Evolutionary conservation across 1,140 invertebrate genomes (phyloP), one percentile per base, ranked within the genome.

Genomic region (Diachasma alloeum): DNA sequence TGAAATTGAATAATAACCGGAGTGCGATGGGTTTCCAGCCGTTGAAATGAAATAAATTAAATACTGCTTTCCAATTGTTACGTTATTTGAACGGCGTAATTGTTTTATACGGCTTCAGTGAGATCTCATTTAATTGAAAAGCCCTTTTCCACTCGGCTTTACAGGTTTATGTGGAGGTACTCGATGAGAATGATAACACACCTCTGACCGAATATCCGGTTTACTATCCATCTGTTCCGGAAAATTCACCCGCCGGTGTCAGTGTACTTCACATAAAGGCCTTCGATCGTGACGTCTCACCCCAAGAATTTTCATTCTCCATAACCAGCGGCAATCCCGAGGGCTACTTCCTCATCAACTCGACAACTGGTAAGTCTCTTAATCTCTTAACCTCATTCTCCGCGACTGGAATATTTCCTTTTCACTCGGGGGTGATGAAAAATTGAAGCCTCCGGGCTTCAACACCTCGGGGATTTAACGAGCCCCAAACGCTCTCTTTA

Each of bases 121-220:
- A 37, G 36, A 15, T 48, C 48, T 53, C 48, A n/a, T 53, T 53
- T 53, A 53, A 53, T 42, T 42, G 39, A 42, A 42, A 42, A 42
- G 9, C 10, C 24, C n/a, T 26, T 72, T 67, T 17, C 46, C 22
- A 13, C 44, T 67, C 63, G 74, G n/a, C 10, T 42, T 77, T 79
- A 1, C 88, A 96, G 95, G 94, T 99, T n/a, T 98, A 95, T 87
- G 93, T 99, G 39, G 92, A 94, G 83, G 94, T 99, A 66, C 87
- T 93, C 56, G 96, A 99, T 88, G 95, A 95, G 83, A 99, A 99
- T 89, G 97, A 99, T 90, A 97, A 98, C 90, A 93, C 94, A 22
- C 97, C 98, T 19, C 90, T 97, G 87, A 97, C 97, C 37, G 92
- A 93, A 72, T 92, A 93, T 73, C 95, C 97, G 0, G 94, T 96